Percentiles rank a stretch among this genome's conserved stretches.
These are phyloP conservation scores for Falco punctatus DNA, from an alignment of 2,113 vertebrate species.

Conservation along the genomic window DNA sequence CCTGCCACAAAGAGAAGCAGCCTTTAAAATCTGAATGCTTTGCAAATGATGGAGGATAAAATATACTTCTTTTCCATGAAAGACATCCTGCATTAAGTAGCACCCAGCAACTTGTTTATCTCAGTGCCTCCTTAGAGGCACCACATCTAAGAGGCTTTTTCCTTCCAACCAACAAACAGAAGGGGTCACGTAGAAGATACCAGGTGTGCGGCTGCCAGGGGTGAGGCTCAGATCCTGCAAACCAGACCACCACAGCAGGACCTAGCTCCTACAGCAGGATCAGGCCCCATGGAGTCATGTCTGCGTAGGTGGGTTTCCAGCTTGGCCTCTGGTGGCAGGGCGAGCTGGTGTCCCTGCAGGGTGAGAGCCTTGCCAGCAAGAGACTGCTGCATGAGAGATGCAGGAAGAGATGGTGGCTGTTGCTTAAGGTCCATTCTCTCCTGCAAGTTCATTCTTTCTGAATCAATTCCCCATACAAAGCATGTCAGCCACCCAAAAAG, in stretches of 20 bases:
- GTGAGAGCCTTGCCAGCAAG: neutral
- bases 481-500: neutral
- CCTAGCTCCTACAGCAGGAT: neutral
- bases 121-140: neutral
- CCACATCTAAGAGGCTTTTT: neutral
- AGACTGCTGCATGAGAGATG: neutral
- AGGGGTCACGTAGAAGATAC: neutral
- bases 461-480: neutral
- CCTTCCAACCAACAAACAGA: neutral
- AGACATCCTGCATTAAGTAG: neutral
- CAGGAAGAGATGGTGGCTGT: neutral
- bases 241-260: neutral
- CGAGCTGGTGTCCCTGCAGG: rapidly evolving
- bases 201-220: neutral
- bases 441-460: neutral
- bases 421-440: neutral
- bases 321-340: neutral
- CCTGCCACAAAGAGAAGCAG: neutral
- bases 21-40: neutral
- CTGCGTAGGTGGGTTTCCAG: neutral
- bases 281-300: neutral
- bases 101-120: neutral
- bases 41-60: neutral
- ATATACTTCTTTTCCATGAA: neutral
- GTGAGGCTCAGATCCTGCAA: neutral